Base-by-base conservation (phyloP, 2,888 invertebrate species). In the Drosophila percnosoma region DNA sequence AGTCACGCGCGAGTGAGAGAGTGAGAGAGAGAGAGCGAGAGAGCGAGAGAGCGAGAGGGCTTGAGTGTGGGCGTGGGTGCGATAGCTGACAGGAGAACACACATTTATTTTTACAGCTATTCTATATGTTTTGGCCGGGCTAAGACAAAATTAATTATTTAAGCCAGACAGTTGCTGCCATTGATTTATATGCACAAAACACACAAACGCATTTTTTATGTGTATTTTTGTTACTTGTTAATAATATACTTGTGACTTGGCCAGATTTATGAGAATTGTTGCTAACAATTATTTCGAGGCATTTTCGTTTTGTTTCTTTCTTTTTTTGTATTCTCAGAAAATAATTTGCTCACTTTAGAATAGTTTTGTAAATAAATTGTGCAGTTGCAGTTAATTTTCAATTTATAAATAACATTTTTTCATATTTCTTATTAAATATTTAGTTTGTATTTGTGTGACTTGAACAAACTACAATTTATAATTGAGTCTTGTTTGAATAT, bases 131-230 rank as follows among this genome's bases (percentile, higher is more conserved):
- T 70, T 80, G 78, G 68, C 67, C 64, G 54, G 55, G 53, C 71
- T 53, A 64, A 68, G 64, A 69, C 68, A 70, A 80, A 78, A 87
- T 89, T 86, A 85, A 87, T 86, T 89, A 89, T 88, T 89, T 80
- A 89, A 82, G 74, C 55, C 68, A 38, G 62, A 60, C 72, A 68
- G 62, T 75, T 63, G 59, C 58, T 68, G 67, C 68, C 73, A 88
- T 86, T 87, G 85, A 85, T 85, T 88, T 87, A 83, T 80, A 72
- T 69, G 36, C 63, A 72, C 48, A 54, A 34, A 36, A 65, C 45
- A 49, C 61, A 53, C 52, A 29, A n/a, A 65, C 33, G 40, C 8
- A 55, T 21, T 6, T 57, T 29, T 40, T 36, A 21, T 40, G 10
- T 38, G 59, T 10, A 34, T 57, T 21, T 48, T 33, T 24, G 15